These are phyloP conservation scores for Pangasianodon gigas DNA, from an alignment of 2,113 vertebrate genomes.

Conservation along the genomic window DNA sequence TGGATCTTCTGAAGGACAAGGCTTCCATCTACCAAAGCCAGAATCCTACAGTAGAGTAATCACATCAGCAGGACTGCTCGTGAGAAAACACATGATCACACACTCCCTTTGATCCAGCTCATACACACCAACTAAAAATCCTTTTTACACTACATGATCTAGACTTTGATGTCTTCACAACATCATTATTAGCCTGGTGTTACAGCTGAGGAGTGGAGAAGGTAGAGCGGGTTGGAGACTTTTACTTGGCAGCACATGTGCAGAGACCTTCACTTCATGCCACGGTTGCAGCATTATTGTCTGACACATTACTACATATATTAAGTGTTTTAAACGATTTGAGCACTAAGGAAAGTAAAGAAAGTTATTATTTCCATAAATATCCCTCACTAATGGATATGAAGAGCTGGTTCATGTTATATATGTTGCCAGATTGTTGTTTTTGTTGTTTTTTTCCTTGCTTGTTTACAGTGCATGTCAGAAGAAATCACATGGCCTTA, in stretches of 20 bases:
- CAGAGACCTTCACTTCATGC: slow-evolving; percentile 35
- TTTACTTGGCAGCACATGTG: slow-evolving; percentile 5
- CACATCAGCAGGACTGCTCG: slow-evolving; percentile 18
- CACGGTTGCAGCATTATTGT: slow-evolving; percentile 4
- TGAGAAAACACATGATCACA: slow-evolving; percentile 35
- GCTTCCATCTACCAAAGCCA: slow-evolving; percentile 97
- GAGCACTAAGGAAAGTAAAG: neutral
- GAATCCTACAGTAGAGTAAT: slow-evolving; percentile 76
- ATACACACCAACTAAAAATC: slow-evolving; percentile 10
- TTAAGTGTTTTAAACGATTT: slow-evolving; percentile 32
- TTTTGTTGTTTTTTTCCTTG: slow-evolving; percentile 6
- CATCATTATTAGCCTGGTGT: neutral
- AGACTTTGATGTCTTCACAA: slow-evolving; percentile 4
- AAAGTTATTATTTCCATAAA: slow-evolving; percentile 49
- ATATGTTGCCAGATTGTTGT: slow-evolving; percentile 33
- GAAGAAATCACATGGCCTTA: slow-evolving; percentile 39
- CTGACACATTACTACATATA: slow-evolving; percentile 60
- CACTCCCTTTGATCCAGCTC: slow-evolving; percentile 3
- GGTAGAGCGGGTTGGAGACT: neutral
- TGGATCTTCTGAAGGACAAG: slow-evolving; percentile 95
- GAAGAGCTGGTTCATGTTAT: slow-evolving; percentile 6
- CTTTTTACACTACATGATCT: slow-evolving; percentile 40
- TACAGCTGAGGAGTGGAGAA: neutral
- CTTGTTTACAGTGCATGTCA: slow-evolving; percentile 45
- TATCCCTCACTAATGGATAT: slow-evolving; percentile 33